phyloP scores from a whole-genome alignment of 2,113 vertebrate species.

The Morone saxatilis region DNA sequence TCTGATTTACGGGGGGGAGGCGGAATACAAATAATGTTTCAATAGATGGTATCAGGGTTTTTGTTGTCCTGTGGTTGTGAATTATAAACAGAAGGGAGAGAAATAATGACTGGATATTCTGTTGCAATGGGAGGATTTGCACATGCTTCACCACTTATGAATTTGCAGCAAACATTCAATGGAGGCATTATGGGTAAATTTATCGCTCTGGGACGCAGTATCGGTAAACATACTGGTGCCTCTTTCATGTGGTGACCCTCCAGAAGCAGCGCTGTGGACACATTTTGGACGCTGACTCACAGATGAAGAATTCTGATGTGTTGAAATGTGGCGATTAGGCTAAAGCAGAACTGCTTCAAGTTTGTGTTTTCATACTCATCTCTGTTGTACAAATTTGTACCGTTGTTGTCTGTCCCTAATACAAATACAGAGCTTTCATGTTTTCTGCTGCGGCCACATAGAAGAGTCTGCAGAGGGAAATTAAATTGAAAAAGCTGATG shows the following conservation, averaged over 20 bases:
- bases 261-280: constrained; percentile 24
- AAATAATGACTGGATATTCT: constrained; percentile 27
- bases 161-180: constrained; percentile 1
- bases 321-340: constrained; percentile 9
- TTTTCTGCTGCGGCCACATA: neutral
- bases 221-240: constrained; percentile 6
- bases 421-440: neutral
- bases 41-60: constrained; percentile 9
- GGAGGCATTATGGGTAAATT: neutral
- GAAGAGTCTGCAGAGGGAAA: neutral
- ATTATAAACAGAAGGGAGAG: constrained; percentile 17
- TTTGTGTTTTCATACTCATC: neutral
- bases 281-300: constrained; percentile 33
- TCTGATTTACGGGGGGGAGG: constrained; percentile 42
- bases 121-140: constrained; percentile 13
- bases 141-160: constrained; percentile 8
- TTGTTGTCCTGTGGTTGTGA: constrained; percentile 23
- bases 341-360: neutral
- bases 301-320: constrained; percentile 17
- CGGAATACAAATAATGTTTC: constrained; percentile 6
- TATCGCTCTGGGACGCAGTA: neutral
- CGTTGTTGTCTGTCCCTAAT: neutral
- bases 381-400: constrained; percentile 3
- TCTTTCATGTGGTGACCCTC: constrained; percentile 38
- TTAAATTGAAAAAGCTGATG: neutral